A percentile compares a stretch with the other conserved stretches of the same genome.
phyloP scores from a whole-genome alignment of 2,797 vertebrate species.

The Trachops cirrhosus region DNA sequence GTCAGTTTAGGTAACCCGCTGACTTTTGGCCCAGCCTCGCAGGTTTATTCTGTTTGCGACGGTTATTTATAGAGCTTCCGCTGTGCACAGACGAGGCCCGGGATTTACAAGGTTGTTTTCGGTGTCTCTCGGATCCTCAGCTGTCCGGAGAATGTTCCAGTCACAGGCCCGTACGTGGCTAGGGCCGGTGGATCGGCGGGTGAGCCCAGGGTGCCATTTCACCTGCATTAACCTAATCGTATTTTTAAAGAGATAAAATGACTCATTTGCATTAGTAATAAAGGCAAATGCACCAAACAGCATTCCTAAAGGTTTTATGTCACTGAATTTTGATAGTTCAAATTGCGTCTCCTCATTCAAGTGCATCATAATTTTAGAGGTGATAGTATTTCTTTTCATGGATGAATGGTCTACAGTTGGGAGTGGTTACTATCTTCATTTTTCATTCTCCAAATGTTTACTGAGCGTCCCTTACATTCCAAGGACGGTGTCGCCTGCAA shows the following conservation, averaged over 20 bases:
- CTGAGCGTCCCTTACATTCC: background rate
- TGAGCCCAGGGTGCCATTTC: background rate
- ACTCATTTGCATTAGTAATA: background rate
- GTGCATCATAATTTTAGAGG: slow-evolving; percentile 27
- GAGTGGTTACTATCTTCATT: background rate
- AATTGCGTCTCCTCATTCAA: background rate
- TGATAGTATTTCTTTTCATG: background rate
- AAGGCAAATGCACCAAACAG: background rate
- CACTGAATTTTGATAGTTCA: slow-evolving; percentile 24
- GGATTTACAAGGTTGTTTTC: slow-evolving; percentile 46
- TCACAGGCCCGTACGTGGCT: background rate
- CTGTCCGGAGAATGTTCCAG: background rate
- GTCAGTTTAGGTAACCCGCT: background rate
- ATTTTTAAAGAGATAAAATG: slow-evolving; percentile 30
- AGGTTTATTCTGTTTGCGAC: background rate
- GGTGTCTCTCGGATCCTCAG: slow-evolving; percentile 22
- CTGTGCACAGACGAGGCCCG: background rate
- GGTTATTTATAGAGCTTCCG: background rate
- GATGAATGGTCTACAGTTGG: background rate
- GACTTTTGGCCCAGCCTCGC: background rate
- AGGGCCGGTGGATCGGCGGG: background rate
- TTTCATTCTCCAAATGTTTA: background rate
- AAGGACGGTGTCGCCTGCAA: background rate
- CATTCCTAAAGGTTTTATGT: background rate
- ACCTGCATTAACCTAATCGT: background rate